Base-by-base conservation (phyloP, 2,113 vertebrate species). In the Podocnemis expansa region DNA sequence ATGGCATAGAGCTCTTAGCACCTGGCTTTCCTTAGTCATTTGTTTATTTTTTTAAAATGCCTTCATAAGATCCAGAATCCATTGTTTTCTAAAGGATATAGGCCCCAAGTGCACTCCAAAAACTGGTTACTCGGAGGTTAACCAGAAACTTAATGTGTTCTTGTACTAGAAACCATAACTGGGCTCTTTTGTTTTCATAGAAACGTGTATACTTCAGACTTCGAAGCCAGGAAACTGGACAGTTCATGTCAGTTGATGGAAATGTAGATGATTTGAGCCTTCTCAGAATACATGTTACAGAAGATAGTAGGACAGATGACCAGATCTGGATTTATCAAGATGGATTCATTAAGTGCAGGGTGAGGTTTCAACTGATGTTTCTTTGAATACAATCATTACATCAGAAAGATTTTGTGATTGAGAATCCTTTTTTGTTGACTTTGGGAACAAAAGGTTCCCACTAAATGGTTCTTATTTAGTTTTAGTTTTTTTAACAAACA, bases 301-400 rank as follows among this genome's bases (percentile, higher is more conserved):
- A 99, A 93, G 99, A 99, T 51, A 97, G 97, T 0, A 98, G 98
- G 49, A 98, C 98, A 17, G 96, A 98, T 8, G 99, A 99, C 86
- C 99, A 99, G 98, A 96, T 99, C 63, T 99, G 99, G 99, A 95
- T 99, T 93, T 99, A 99, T 89, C 98, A 98, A 80, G 98, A 99
- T 21, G 99, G 99, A 82, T 98, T 97, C 88, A 97, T 99, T 94
- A 98, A 92, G 88, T 99, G 98, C 98, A 99, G 98, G 99, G 99
- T 99, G 97, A 95, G 96, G 58, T 63, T 96, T 87, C 86, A 45
- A 45, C 21, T 80, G 47, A 52, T 54, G 10, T 80, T 51, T 80
- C 52, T 80, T 38, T 27, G 52, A 45, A 84, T 67, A 73, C 17
- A 49, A 10, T 24, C 22, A 22, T 83, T 83, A 80, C 38, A 45